Percentiles rank a stretch among this genome's conserved stretches.
phyloP scores from a whole-genome alignment of 37 sponge, comb jelly and placozoan species.

The Theonella swinhoei region DNA sequence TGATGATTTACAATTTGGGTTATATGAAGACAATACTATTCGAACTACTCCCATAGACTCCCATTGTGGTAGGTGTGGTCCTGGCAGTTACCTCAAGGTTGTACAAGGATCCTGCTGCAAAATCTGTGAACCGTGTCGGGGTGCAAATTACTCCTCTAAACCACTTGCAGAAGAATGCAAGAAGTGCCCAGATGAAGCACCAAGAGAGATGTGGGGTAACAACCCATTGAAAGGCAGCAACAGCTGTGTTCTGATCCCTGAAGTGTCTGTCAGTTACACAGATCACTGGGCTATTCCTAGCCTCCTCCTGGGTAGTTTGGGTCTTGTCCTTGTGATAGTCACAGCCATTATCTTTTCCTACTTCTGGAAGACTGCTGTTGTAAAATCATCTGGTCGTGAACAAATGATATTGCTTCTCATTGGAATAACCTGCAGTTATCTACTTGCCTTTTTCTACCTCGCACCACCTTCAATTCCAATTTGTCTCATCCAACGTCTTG shows the following conservation, averaged over 20 bases:
- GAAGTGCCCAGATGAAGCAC: slow-evolving; percentile 50
- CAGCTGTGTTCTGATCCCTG: no score
- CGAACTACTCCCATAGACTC: slow-evolving; percentile 8
- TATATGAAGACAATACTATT: not conserved
- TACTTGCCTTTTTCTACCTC: slow-evolving; percentile 51
- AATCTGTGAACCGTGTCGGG: slow-evolving; percentile 66
- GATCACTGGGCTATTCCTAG: slow-evolving; percentile 49
- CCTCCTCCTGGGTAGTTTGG: slow-evolving; percentile 50
- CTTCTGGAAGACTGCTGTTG: slow-evolving; percentile 66
- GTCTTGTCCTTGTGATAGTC: slow-evolving; percentile 26
- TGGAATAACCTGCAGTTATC: no score
- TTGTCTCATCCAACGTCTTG: no score
- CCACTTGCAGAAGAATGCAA: slow-evolving; percentile 25
- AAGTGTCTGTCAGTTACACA: no score
- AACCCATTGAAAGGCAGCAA: no score
- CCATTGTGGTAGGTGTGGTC: no score
- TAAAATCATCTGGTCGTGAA: slow-evolving; percentile 86
- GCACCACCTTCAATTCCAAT: no score
- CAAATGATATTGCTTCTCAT: slow-evolving; percentile 64
- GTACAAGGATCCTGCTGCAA: slow-evolving; percentile 64
- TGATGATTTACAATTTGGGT: slow-evolving; percentile 53
- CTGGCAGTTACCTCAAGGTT: slow-evolving; percentile 35
- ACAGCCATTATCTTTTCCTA: slow-evolving; percentile 25
- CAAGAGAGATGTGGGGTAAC: no score
- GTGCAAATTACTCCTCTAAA: slow-evolving; percentile 34